phyloP scores from a whole-genome alignment of 2,797 vertebrate genomes.

The Dermochelys coriacea region DNA sequence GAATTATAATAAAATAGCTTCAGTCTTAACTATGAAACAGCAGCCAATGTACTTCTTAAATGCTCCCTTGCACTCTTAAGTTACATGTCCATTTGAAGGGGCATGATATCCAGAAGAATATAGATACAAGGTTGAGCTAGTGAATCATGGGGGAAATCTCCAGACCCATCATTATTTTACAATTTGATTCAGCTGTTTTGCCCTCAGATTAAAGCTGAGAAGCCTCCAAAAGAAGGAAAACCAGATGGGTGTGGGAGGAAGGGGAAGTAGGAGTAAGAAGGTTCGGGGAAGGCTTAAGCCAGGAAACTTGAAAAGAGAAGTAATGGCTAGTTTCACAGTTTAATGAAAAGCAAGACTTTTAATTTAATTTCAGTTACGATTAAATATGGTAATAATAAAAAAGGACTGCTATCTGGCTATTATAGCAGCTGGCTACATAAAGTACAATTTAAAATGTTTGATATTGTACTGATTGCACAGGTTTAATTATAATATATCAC shows the following conservation, averaged over 20 bases:
- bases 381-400: not conserved
- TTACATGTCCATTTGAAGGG: conserved; percentile 16
- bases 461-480: not conserved
- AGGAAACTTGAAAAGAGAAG: conserved; percentile 10
- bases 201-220: conserved; percentile 14
- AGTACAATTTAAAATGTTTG: not conserved
- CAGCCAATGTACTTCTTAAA: not conserved
- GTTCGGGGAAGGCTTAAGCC: conserved; percentile 48
- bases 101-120: not conserved
- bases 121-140: not conserved
- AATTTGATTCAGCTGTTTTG: conserved; percentile 46
- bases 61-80: conserved; percentile 27
- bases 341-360: not conserved
- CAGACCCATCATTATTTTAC: not conserved
- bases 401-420: not conserved
- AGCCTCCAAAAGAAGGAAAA: conserved; percentile 51
- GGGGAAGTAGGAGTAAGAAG: conserved; percentile 37
- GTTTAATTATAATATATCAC: not conserved
- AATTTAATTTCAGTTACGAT: not conserved
- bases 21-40: not conserved
- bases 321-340: conserved; percentile 26
- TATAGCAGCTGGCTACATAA: not conserved
- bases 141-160: not conserved
- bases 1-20: not conserved
- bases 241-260: conserved; percentile 69